A percentile compares a stretch with the other conserved stretches of the same genome.
phyloP scores from a whole-genome alignment of 2,113 vertebrate species.

The Rhea pennata region DNA sequence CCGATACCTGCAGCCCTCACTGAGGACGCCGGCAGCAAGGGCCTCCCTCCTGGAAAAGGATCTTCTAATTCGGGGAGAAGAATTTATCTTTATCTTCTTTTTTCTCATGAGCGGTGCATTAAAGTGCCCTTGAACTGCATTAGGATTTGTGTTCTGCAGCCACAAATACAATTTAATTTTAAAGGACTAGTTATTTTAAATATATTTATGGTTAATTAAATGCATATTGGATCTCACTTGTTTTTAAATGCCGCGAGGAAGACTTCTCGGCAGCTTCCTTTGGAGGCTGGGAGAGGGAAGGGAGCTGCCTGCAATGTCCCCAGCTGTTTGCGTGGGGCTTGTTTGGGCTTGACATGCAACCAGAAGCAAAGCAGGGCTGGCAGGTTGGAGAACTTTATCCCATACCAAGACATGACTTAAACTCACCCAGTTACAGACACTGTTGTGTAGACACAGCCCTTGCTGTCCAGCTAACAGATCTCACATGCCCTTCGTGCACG shows the following conservation, averaged over 20 bases:
- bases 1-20: accelerated
- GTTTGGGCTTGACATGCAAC: accelerated
- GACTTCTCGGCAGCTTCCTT: background rate
- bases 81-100: background rate
- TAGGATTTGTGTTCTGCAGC: background rate
- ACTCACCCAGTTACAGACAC: background rate
- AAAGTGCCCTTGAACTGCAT: background rate
- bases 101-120: background rate
- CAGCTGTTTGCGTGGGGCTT: background rate
- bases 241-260: background rate
- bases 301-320: background rate
- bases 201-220: conserved; percentile 34
- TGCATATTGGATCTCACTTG: background rate
- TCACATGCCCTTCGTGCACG: background rate
- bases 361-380: background rate
- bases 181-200: background rate
- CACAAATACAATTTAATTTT: conserved; percentile 2
- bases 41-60: background rate
- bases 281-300: background rate
- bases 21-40: too few species aligned
- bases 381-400: background rate
- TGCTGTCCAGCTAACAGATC: background rate
- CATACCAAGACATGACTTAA: background rate
- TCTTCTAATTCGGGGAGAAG: background rate
- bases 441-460: background rate